phyloP scores from a whole-genome alignment of 64 coral and sea anemone genomes.

The Actinia tenebrosa region DNA sequence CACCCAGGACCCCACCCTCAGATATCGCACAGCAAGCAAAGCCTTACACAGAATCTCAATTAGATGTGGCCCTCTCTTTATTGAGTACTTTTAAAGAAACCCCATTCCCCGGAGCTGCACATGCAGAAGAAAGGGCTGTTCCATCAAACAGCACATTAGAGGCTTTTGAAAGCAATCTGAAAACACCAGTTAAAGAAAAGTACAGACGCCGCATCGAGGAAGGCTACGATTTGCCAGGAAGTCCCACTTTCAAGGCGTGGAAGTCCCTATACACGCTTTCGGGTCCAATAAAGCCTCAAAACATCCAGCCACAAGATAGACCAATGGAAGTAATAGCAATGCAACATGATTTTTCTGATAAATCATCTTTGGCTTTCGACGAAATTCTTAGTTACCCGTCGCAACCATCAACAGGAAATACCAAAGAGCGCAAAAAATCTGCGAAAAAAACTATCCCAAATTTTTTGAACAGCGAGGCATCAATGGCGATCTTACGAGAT shows the following conservation, averaged over 20 bases:
- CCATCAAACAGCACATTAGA: conserved; percentile 3
- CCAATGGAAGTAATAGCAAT: not conserved
- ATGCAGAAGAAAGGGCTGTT: not conserved
- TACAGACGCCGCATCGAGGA: conserved; percentile 26
- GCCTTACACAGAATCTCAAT: not conserved
- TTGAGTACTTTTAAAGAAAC: not conserved
- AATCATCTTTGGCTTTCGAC: not conserved
- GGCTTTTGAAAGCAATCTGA: conserved; percentile 11
- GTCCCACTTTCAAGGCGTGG: conserved; percentile 21
- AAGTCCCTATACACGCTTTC: not conserved
- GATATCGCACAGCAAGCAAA: not conserved
- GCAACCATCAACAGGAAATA: not conserved
- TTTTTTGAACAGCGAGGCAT: conserved; percentile 8
- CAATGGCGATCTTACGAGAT: conserved; percentile 31
- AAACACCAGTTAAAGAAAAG: conserved; percentile 30
- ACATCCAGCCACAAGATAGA: not conserved
- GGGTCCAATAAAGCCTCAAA: not conserved
- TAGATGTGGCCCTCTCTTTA: not conserved
- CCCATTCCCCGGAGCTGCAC: not conserved
- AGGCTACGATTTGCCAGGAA: conserved; percentile 41
- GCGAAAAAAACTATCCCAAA: conserved; percentile 31
- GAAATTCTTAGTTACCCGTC: conserved; percentile 26
- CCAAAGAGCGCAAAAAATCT: not conserved
- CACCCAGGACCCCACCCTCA: no score
- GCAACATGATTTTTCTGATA: not conserved